Conservation (phyloP, 2,797 vertebrate species). For the Tapirus indicus region DNA sequence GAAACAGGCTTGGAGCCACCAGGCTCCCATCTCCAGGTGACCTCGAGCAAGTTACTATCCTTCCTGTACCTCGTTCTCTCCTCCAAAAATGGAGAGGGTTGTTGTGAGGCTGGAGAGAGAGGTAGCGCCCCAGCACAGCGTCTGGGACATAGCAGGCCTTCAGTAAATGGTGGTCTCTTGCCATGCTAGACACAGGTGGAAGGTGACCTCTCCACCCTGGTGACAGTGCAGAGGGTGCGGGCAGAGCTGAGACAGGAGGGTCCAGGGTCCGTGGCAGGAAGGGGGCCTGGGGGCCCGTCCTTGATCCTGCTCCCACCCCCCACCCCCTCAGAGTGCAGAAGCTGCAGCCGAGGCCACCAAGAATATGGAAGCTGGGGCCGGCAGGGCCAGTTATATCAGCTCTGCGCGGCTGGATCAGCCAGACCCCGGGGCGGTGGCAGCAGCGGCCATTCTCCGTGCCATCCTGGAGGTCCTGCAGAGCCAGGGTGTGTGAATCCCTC, state of each 20-base stretch:
- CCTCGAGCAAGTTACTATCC: not conserved
- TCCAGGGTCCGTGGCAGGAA: not conserved
- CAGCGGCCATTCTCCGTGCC: conserved; percentile 90
- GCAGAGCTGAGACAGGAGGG: not conserved
- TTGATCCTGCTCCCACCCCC: not conserved
- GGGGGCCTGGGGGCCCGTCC: not conserved
- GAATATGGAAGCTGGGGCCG: conserved; percentile 92
- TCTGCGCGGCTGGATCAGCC: conserved; percentile 91
- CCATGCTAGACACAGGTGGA: not conserved
- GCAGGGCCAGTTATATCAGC: conserved; percentile 96
- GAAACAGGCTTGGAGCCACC: not conserved
- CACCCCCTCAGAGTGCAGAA: conserved; percentile 89
- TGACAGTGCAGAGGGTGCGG: not conserved
- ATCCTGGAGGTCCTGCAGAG: conserved; percentile 88
- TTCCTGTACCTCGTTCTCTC: not conserved
- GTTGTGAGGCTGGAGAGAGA: not conserved
- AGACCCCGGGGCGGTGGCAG: conserved; percentile 94
- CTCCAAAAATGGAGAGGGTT: not conserved
- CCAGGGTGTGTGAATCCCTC: not conserved
- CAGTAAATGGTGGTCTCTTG: not conserved
- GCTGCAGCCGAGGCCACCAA: conserved; percentile 93
- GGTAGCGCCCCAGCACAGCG: not conserved
- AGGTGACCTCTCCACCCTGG: not conserved
- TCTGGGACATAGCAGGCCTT: not conserved
- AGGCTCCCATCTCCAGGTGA: not conserved